phyloP scores from a whole-genome alignment of 1,140 invertebrate species.

The Calephelis nemesis region DNA sequence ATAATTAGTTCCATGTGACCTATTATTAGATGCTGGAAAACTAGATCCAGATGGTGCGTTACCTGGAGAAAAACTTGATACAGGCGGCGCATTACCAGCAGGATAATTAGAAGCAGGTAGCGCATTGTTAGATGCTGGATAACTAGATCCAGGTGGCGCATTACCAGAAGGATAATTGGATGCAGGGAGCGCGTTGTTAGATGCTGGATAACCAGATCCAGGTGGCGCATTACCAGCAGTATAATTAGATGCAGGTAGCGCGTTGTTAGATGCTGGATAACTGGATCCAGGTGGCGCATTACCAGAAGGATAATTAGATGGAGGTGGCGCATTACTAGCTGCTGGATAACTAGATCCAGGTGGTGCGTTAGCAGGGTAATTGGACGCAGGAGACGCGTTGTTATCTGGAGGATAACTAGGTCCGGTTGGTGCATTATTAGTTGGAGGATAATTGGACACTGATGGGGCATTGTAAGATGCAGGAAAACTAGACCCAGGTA shows the following conservation, averaged over 20 bases:
- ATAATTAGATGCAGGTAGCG: background rate
- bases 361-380: constrained; percentile 35
- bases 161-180: constrained; percentile 1
- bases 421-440: background rate
- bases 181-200: background rate
- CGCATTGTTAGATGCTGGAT: background rate
- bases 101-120: background rate
- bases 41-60: background rate
- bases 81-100: background rate
- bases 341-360: constrained; percentile 38
- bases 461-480: constrained; percentile 38
- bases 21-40: background rate
- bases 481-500: background rate
- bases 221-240: background rate
- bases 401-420: constrained; percentile 18
- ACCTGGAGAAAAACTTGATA: background rate
- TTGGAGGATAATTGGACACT: constrained; percentile 43
- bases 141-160: background rate
- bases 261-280: background rate
- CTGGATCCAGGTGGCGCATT: background rate
- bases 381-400: background rate
- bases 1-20: background rate
- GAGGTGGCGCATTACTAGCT: constrained; percentile 29
- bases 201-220: background rate
- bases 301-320: constrained; percentile 13